phyloP scores from a whole-genome alignment of 2,888 invertebrate genomes.

The Zaprionus obscuricornis region DNA sequence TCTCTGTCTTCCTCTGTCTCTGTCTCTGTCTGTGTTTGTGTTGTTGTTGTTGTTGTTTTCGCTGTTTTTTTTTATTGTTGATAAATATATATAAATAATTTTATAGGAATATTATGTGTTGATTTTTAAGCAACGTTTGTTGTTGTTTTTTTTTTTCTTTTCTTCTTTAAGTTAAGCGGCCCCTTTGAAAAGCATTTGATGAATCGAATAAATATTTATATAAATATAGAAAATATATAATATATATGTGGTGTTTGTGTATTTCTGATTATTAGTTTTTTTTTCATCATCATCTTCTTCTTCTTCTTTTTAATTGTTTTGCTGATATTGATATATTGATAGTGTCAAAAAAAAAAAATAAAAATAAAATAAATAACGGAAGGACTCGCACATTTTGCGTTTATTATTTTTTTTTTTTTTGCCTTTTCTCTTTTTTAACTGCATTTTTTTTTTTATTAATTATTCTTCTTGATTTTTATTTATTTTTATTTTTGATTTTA shows the following conservation, averaged over 20 bases:
- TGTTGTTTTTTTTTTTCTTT: constrained; percentile 21
- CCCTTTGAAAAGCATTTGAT: constrained; percentile 58
- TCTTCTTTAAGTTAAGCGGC: constrained; percentile 43
- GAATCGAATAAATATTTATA: constrained; percentile 63
- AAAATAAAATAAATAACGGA: constrained; percentile 54
- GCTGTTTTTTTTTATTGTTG: constrained; percentile 50
- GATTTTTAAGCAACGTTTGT: constrained; percentile 58
- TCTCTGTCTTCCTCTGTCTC: no score
- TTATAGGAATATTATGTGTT: constrained; percentile 77
- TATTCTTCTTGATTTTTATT: no score
- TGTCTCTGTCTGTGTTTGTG: constrained; percentile 25
- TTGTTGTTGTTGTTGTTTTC: constrained; percentile 23
- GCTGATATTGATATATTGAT: constrained; percentile 45
- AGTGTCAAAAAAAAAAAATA: no score
- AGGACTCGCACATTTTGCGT: constrained; percentile 61
- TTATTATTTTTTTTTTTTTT: constrained; percentile 29
- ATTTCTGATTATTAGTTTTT: constrained; percentile 12
- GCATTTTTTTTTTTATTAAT: constrained; percentile 27
- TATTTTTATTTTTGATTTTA: no score
- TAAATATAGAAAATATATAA: constrained; percentile 9
- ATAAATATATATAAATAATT: constrained; percentile 73
- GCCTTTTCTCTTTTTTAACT: constrained; percentile 37
- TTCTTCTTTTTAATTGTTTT: constrained; percentile 29
- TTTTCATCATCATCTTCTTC: no score
- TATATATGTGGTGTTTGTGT: constrained; percentile 5